Percentiles rank a stretch among this genome's conserved stretches.
phyloP scores from a whole-genome alignment of 2,888 invertebrate species.

The Euzophera pinguis region DNA sequence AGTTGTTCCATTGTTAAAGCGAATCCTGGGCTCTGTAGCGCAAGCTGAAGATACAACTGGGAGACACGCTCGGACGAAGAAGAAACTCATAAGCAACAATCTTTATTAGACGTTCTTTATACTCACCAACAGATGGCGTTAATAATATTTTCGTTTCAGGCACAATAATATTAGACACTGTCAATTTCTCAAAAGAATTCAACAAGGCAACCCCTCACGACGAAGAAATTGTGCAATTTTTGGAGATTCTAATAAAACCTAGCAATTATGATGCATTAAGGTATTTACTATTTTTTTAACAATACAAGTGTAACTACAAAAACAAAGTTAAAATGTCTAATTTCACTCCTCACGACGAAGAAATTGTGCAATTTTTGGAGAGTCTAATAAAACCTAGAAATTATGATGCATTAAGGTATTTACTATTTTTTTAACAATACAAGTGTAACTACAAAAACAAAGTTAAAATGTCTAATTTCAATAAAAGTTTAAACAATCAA shows the following conservation, averaged over 20 bases:
- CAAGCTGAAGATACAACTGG: too few species aligned
- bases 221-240: constrained; percentile 69
- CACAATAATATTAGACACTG: constrained; percentile 89
- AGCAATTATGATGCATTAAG: constrained; percentile 46
- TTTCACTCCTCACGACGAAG: constrained; percentile 83
- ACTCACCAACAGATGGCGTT: too few species aligned
- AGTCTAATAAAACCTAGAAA: constrained; percentile 58
- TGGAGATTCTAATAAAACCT: constrained; percentile 78
- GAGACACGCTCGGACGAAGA: too few species aligned
- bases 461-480: too few species aligned
- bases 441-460: too few species aligned
- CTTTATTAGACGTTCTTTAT: too few species aligned
- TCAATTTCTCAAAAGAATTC: constrained; percentile 84
- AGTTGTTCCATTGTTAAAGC: too few species aligned
- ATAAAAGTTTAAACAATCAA: too few species aligned
- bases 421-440: neutral
- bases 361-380: constrained; percentile 80
- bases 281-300: constrained; percentile 22
- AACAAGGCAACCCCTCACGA: constrained; percentile 85
- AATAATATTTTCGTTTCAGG: constrained; percentile 67
- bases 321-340: too few species aligned
- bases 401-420: constrained; percentile 45
- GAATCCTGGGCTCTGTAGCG: too few species aligned
- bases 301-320: neutral
- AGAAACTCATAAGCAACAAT: too few species aligned